Percentiles rank a stretch among this genome's conserved stretches.
These are phyloP conservation scores for Zaprionus gabonicus DNA, from an alignment of 1,140 invertebrate species.

Conservation along the genomic window DNA sequence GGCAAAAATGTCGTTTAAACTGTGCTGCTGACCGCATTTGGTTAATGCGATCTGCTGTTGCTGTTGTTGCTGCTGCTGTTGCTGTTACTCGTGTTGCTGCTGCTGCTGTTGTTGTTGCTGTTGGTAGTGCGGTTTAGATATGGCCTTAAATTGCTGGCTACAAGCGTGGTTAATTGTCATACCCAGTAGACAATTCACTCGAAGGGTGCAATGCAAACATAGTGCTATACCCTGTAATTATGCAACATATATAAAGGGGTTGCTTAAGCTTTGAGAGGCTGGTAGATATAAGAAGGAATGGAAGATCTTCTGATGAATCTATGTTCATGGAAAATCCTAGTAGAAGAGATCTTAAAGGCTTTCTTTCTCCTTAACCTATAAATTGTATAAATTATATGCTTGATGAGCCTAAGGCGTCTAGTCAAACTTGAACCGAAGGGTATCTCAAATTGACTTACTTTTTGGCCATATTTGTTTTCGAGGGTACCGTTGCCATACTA, in stretches of 20 bases:
- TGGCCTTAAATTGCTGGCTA: conserved; percentile 66
- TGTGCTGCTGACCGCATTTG: conserved; percentile 80
- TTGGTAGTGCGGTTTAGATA: conserved; percentile 50
- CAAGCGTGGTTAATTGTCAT: conserved; percentile 62
- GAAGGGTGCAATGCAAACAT: neutral
- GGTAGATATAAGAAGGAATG: no score
- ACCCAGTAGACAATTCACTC: conserved; percentile 13
- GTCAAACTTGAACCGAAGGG: no score
- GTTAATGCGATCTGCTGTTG: conserved; percentile 70
- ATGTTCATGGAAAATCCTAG: no score
- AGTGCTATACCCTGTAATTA: neutral
- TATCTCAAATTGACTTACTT: no score
- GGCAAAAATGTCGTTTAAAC: conserved; percentile 80
- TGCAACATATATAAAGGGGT: neutral
- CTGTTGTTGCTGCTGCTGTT: conserved; percentile 33
- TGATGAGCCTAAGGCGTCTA: no score
- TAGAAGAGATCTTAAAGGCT: no score
- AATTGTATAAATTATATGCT: no score
- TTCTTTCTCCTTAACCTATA: no score
- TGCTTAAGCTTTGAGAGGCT: neutral
- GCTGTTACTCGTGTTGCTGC: conserved; percentile 18
- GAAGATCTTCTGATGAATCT: no score
- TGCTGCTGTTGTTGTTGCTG: conserved; percentile 13
- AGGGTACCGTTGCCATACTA: no score
- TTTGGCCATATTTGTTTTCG: no score